phyloP scores from a whole-genome alignment of 2,797 vertebrate species.

The Aselliscus stoliczkanus region DNA sequence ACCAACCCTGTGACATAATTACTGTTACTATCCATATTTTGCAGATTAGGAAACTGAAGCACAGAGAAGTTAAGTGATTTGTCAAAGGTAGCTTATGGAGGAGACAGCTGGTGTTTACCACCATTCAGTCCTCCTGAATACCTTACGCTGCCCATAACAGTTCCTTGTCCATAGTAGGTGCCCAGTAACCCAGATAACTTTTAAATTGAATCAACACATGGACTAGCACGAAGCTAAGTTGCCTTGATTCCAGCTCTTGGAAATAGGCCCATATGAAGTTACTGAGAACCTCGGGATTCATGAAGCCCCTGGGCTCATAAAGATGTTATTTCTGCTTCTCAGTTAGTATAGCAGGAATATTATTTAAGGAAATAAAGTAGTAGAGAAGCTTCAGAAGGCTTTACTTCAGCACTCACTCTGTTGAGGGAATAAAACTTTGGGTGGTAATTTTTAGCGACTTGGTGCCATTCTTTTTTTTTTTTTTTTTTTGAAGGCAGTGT shows the following conservation, averaged over 20 bases:
- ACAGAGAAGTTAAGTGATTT: background rate
- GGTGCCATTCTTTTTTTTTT: constrained; percentile 3
- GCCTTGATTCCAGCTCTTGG: background rate
- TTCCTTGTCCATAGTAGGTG: background rate
- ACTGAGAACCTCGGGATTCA: background rate
- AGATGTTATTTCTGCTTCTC: background rate
- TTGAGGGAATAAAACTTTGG: background rate
- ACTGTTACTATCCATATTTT: background rate
- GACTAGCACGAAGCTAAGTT: background rate
- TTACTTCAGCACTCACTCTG: background rate
- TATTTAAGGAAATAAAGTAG: background rate
- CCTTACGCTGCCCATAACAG: background rate
- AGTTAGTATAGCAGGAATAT: background rate
- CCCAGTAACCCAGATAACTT: background rate
- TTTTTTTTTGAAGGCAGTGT: too few relatives aligned
- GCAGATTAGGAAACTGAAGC: background rate
- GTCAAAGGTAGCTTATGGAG: background rate
- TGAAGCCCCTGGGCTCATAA: background rate
- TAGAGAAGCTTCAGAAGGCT: background rate
- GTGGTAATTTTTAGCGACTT: constrained; percentile 5
- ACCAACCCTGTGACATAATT: background rate
- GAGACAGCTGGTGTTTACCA: background rate
- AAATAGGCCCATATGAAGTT: background rate
- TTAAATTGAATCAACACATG: background rate
- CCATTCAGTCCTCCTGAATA: background rate